These are phyloP conservation scores for Microplitis demolitor DNA, from an alignment of 1,140 invertebrate genomes.

Conservation along the genomic window DNA sequence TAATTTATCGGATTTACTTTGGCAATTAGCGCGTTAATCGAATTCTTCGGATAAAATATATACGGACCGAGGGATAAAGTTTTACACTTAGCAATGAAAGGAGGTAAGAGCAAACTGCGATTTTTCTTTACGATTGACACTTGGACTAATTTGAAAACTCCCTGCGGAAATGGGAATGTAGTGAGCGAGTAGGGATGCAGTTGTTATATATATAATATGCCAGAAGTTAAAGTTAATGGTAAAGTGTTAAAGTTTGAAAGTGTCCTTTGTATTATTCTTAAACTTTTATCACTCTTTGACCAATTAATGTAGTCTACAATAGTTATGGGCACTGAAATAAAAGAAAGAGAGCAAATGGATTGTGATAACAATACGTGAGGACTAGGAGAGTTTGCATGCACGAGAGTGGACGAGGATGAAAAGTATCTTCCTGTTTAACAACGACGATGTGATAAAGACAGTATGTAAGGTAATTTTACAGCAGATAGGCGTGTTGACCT, in stretches of 20 bases:
- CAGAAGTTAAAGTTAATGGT: neutral
- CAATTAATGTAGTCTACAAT: neutral
- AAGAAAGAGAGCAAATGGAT: too few relatives aligned
- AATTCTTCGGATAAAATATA: neutral
- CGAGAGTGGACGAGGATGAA: too few relatives aligned
- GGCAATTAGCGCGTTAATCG: neutral
- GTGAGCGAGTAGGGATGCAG: neutral
- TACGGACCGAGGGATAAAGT: neutral
- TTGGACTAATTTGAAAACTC: constrained; percentile 1
- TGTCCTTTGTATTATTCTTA: neutral
- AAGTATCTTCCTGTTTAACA: neutral
- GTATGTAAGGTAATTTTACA: neutral
- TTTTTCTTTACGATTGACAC: neutral
- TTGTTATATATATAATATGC: too few relatives aligned
- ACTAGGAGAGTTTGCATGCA: too few relatives aligned
- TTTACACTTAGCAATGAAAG: neutral
- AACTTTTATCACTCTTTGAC: neutral
- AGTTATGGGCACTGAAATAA: too few relatives aligned
- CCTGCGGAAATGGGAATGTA: neutral
- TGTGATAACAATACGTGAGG: too few relatives aligned
- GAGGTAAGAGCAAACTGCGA: neutral
- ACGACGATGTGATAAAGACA: too few relatives aligned
- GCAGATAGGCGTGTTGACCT: neutral
- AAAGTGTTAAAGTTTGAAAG: neutral
- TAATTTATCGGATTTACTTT: neutral